Percentiles rank a stretch among this genome's conserved stretches.
phyloP scores from a whole-genome alignment of 1,140 invertebrate genomes.

The Tribolium madens region DNA sequence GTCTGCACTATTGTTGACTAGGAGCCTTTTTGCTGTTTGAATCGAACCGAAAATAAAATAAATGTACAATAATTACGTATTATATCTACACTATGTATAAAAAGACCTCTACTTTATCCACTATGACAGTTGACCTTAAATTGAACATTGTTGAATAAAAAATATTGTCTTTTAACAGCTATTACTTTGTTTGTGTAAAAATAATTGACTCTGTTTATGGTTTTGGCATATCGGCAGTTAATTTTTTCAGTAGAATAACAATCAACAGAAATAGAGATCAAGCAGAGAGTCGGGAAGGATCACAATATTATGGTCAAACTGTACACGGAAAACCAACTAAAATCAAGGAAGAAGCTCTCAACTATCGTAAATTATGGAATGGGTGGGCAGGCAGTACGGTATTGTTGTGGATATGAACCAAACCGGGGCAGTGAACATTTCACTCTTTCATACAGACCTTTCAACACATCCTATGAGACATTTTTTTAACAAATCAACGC shows the following conservation, averaged over 20 bases:
- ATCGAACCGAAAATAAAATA: slow-evolving; percentile 12
- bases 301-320: slow-evolving; percentile 24
- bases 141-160: slow-evolving; percentile 44
- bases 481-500: slow-evolving; percentile 11
- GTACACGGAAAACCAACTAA: too few species aligned
- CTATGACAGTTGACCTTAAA: not conserved
- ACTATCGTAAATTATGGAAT: slow-evolving; percentile 48
- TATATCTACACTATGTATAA: slow-evolving; percentile 45
- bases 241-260: not conserved
- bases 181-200: slow-evolving; percentile 44
- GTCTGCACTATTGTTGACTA: slow-evolving; percentile 31
- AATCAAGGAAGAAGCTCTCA: slow-evolving; percentile 35
- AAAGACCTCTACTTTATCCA: slow-evolving; percentile 23
- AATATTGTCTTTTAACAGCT: slow-evolving; percentile 49
- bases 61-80: slow-evolving; percentile 43
- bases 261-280: slow-evolving; percentile 7
- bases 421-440: slow-evolving; percentile 11
- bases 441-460: slow-evolving; percentile 11
- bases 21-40: not conserved
- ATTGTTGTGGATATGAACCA: slow-evolving; percentile 32
- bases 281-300: slow-evolving; percentile 23
- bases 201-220: slow-evolving; percentile 48
- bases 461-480: not conserved
- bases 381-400: slow-evolving; percentile 43
- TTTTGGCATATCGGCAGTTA: slow-evolving; percentile 52